phyloP scores from a whole-genome alignment of 2,888 invertebrate species.

The Polydesmus complanatus region DNA sequence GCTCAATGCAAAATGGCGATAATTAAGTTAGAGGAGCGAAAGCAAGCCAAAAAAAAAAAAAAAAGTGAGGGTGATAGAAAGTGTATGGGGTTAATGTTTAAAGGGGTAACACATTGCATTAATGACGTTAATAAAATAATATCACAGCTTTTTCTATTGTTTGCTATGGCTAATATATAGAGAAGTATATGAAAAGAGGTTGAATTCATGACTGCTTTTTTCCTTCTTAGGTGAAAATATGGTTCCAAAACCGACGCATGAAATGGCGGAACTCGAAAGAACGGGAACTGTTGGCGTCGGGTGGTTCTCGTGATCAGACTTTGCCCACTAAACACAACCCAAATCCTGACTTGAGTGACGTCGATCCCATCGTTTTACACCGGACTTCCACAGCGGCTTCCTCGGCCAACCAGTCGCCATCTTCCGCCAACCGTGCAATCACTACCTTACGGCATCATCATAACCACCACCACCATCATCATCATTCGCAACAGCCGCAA shows the following conservation, averaged over 20 bases:
- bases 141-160: no score
- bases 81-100: no score
- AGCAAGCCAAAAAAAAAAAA: no score
- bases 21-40: no score
- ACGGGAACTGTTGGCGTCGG: conserved; percentile 78
- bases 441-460: neutral
- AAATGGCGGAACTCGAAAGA: conserved; percentile 98
- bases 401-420: neutral
- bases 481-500: neutral
- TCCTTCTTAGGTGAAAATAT: conserved; percentile 63
- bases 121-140: no score
- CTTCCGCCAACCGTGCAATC: neutral
- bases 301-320: conserved; percentile 87
- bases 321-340: conserved; percentile 93
- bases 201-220: no score
- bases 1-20: no score
- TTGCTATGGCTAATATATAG: no score
- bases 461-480: neutral
- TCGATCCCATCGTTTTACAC: conserved; percentile 19
- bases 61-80: no score
- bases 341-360: conserved; percentile 80
- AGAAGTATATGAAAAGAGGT: no score
- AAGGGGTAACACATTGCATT: no score
- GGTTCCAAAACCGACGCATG: conserved; percentile 97
- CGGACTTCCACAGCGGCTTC: neutral